Conservation (phyloP, 2,113 vertebrate species). For the Ophthalmolycus amberensis region DNA sequence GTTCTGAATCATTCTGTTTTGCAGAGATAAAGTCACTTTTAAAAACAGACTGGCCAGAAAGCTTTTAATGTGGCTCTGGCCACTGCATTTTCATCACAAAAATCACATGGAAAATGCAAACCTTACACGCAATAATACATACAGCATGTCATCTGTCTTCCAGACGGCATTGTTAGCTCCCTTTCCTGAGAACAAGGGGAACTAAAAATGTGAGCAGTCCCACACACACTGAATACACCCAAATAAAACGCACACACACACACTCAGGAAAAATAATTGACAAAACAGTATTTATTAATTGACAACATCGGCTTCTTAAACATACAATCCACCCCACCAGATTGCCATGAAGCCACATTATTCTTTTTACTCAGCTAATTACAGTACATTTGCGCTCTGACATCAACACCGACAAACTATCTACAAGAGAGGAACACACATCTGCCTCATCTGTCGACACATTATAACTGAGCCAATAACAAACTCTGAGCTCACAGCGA, state of each 20-base stretch:
- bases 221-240: background rate
- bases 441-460: slow-evolving; percentile 77
- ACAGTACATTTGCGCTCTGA: slow-evolving; percentile 37
- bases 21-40: slow-evolving; percentile 9
- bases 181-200: background rate
- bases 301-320: slow-evolving; percentile 18
- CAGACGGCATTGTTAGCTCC: background rate
- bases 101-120: slow-evolving; percentile 33
- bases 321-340: background rate
- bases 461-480: slow-evolving; percentile 64
- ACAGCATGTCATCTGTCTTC: slow-evolving; percentile 16
- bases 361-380: slow-evolving; percentile 43
- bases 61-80: slow-evolving; percentile 24
- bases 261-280: slow-evolving; percentile 16
- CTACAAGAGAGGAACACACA: slow-evolving; percentile 58
- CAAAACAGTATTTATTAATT: slow-evolving; percentile 30
- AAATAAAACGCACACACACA: slow-evolving; percentile 7
- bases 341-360: background rate
- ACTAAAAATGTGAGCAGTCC: background rate
- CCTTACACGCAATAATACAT: background rate
- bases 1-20: slow-evolving; percentile 20
- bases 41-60: background rate
- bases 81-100: slow-evolving; percentile 19
- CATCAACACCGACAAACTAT: slow-evolving; percentile 44
- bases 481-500: slow-evolving; percentile 53